Conservation (phyloP, 1,140 invertebrate genomes). For the Drosophila rhopaloa region DNA sequence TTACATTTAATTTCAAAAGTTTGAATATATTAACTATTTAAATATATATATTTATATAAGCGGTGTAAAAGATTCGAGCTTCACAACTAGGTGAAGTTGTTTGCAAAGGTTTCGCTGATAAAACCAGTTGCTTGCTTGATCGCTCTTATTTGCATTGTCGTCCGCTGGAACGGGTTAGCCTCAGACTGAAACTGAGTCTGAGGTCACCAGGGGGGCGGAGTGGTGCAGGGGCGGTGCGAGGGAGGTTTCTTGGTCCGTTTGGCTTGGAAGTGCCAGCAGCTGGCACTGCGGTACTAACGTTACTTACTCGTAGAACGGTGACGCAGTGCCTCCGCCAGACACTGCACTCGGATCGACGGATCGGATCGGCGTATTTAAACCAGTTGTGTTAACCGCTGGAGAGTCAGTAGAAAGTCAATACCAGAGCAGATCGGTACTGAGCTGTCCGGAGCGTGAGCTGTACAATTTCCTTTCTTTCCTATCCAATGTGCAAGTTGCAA, state of each 20-base stretch:
- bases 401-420: slow-evolving; percentile 72
- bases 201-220: slow-evolving; percentile 16
- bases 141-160: slow-evolving; percentile 78
- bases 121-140: slow-evolving; percentile 73
- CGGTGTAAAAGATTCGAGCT: not conserved
- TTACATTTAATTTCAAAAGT: too few relatives aligned
- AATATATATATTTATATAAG: too few relatives aligned
- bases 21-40: not conserved
- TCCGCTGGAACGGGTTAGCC: slow-evolving; percentile 39
- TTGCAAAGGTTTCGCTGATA: slow-evolving; percentile 53
- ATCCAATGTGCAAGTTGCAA: slow-evolving; percentile 71
- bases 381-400: slow-evolving; percentile 54
- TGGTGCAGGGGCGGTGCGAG: slow-evolving; percentile 2
- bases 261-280: slow-evolving; percentile 23
- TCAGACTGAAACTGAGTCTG: slow-evolving; percentile 29
- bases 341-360: slow-evolving; percentile 22
- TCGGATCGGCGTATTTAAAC: slow-evolving; percentile 64
- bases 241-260: slow-evolving; percentile 1
- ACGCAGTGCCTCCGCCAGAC: slow-evolving; percentile 37
- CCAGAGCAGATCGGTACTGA: slow-evolving; percentile 44
- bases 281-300: slow-evolving; percentile 14
- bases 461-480: slow-evolving; percentile 37
- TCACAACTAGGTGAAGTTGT: not conserved
- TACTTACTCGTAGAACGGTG: slow-evolving; percentile 30
- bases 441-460: slow-evolving; percentile 27